Evolutionary conservation across 2,888 invertebrate genomes (phyloP).

Genomic region (Rhyacophila evoluta): DNA sequence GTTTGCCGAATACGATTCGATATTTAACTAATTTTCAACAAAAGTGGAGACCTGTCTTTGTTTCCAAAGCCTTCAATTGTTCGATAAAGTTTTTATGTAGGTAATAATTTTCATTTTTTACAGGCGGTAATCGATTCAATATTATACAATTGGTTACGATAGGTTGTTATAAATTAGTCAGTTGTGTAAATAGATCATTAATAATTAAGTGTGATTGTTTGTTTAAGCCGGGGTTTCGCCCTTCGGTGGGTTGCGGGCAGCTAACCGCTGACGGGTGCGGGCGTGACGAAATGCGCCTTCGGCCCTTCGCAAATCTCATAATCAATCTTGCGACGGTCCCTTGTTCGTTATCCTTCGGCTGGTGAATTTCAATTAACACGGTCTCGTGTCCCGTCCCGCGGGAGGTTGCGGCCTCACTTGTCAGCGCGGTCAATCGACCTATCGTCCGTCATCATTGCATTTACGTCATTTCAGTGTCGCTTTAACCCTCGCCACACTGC

Average conservation of each 20-base stretch:
- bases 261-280: neutral
- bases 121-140: too few relatives aligned
- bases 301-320: slow-evolving; percentile 48
- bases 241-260: neutral
- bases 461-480: neutral
- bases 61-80: too few relatives aligned
- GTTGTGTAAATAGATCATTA: too few relatives aligned
- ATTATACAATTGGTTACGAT: too few relatives aligned
- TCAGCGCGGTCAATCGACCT: slow-evolving; percentile 15
- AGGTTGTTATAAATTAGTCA: too few relatives aligned
- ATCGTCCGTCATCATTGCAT: slow-evolving; percentile 7
- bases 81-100: too few relatives aligned
- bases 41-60: too few relatives aligned
- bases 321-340: slow-evolving; percentile 48
- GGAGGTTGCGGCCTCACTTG: slow-evolving; percentile 31
- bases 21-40: too few relatives aligned
- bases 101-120: too few relatives aligned
- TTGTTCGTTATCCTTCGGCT: slow-evolving; percentile 69
- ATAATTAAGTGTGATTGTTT: too few relatives aligned
- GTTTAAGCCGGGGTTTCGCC: neutral
- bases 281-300: slow-evolving; percentile 34
- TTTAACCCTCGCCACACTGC: too few relatives aligned
- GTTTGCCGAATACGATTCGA: too few relatives aligned
- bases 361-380: slow-evolving; percentile 71
- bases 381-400: slow-evolving; percentile 51